These are phyloP conservation scores for Campoplex nolae DNA, from an alignment of 2,888 invertebrate species.

Conservation along the genomic window DNA sequence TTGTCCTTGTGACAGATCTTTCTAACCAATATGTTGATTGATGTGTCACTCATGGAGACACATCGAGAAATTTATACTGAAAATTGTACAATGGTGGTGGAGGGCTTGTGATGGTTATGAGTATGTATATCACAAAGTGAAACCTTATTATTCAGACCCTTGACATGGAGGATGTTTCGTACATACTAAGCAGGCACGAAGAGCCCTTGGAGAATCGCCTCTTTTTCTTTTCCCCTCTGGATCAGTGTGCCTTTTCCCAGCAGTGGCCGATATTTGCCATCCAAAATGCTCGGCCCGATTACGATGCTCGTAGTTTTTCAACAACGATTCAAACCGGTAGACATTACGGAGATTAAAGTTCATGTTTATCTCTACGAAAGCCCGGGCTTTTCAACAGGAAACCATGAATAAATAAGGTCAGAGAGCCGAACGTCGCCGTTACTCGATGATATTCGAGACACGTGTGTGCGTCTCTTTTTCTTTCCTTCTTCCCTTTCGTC, in stretches of 20 bases:
- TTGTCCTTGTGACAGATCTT: slow-evolving; percentile 5
- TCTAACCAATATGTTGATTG: slow-evolving; percentile 68
- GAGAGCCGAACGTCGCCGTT: not conserved
- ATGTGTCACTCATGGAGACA: slow-evolving; percentile 55
- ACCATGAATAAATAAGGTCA: slow-evolving; percentile 22
- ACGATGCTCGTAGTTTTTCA: not conserved
- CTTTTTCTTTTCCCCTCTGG: slow-evolving; percentile 32
- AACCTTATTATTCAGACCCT: slow-evolving; percentile 60
- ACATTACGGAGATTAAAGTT: not conserved
- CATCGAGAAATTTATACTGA: slow-evolving; percentile 8
- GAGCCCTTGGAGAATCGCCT: slow-evolving; percentile 16
- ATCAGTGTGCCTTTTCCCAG: slow-evolving; percentile 21
- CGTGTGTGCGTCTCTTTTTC: slow-evolving; percentile 69
- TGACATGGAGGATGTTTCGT: slow-evolving; percentile 23
- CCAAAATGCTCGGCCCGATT: not conserved
- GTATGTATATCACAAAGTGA: slow-evolving; percentile 35
- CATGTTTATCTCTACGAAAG: slow-evolving; percentile 1
- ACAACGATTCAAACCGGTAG: not conserved
- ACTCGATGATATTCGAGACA: slow-evolving; percentile 76
- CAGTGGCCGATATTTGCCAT: not conserved
- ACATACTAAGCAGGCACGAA: slow-evolving; percentile 55
- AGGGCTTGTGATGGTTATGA: not conserved
- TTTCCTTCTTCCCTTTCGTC: slow-evolving; percentile 13
- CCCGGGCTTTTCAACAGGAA: not conserved
- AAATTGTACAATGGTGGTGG: slow-evolving; percentile 1